Evolutionary conservation across 2,113 vertebrate genomes (phyloP), one percentile per base, ranked within the genome.

Genomic region (Takifugu bimaculatus): DNA sequence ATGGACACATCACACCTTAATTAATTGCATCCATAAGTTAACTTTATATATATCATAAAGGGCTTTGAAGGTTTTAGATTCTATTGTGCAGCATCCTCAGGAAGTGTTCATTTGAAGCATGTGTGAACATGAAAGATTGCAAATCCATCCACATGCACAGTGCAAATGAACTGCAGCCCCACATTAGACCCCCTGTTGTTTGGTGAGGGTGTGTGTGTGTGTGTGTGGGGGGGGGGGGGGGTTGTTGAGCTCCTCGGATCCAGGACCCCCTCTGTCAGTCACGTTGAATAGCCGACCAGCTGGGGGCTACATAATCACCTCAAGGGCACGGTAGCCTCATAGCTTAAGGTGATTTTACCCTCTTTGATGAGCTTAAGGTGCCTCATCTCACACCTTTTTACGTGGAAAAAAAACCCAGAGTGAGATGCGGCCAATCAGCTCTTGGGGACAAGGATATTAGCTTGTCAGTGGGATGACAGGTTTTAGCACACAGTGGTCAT

Each of bases 361-460:
- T 79, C 86, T 88, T 86, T 86, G 85, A 87, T 77, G 82, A 82
- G 86, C 60, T n/a, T 11, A 70, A 80, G 79, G 88, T 79, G 83
- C 77, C 74, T 78, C 57, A 70, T 79, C 79, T 84, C 79, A 76
- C 88, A 84, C 86, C 76, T 87, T 39, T 39, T 39, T 11, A 39
- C 70, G 62, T 63, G 13, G 81, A 70, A 57, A 61, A 82, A 83
- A 39, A 39, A 84, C 78, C 74, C 82, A 78, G 63, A 73, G 74
- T 78, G 63, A 72, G 74, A 73, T 76, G 73, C 50, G 25, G 25
- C 61, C 60, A 71, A 65, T 79, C 66, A 74, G 67, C 70, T 68
- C 68, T 63, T 52, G 72, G 78, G 78, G 78, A 82, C 70, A 72
- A 78, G 84, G 83, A 86, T 83, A 86, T 90, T 86, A 87, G 79